Evolutionary conservation across 2,888 invertebrate species (phyloP), one percentile per base, ranked within the genome.

Genomic region (Pyralis farinalis): DNA sequence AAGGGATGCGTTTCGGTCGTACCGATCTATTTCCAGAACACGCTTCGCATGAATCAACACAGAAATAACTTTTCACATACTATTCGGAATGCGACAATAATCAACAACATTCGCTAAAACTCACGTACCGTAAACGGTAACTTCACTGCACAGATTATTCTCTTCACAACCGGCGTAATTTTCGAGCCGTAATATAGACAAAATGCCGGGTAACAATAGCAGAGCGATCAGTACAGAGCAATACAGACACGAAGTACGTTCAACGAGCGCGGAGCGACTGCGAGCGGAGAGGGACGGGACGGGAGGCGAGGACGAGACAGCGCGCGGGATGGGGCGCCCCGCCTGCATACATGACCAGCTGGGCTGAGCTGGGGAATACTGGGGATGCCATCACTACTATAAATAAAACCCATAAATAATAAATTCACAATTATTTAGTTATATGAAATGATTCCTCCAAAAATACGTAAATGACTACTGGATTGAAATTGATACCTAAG

Each of bases 31-130:
- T 88, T 88, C 82, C 84, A 86, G 88, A 83, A 76, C 82, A 71
- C 78, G 81, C 87, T 76, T 79, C 77, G 85, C 84, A 85, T 85
- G 84, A 87, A 87, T 87, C 87, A 86, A 87, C 87, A 85, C 87
- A 80, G 70, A 88, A 88, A 88, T 88, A 87, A 87, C 86, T 85
- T 85, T 87, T 85, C 86, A 86, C 79, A 73, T 78, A 76, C 69
- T 64, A 61, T 73, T 75, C 55, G 76, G 75, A 77, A 83, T 78
- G 80, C 78, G 67, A 72, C 76, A 77, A 71, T 72, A 69, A 72
- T 67, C 65, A 69, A 70, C 68, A 78, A 78, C 68, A 72, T 73
- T 72, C 54, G 67, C 61, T 62, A 68, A 65, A 65, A 75, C 64
- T 62, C 85, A 87, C 87, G 59, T 87, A 87, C 87, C 88, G 82